Evolutionary conservation across 2,888 invertebrate species (phyloP).

Genomic region (Caenorhabditis doughertyi): DNA sequence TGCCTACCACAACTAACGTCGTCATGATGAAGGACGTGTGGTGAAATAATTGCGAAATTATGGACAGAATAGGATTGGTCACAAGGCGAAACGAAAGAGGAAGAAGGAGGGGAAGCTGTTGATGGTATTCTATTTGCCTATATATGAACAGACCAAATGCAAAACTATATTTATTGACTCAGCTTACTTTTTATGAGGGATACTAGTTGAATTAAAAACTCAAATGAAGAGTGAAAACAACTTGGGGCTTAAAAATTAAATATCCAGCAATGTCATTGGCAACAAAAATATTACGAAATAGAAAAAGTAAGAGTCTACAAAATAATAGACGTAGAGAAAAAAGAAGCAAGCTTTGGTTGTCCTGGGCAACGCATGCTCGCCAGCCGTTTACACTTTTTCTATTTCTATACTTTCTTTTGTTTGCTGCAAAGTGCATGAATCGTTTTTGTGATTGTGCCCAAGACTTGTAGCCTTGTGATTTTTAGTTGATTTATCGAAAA

Average conservation of each 20-base stretch:
- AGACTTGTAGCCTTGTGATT: no score
- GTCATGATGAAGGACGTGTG: slow-evolving; percentile 16
- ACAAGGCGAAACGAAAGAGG: slow-evolving; percentile 8
- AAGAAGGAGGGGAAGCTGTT: slow-evolving; percentile 28
- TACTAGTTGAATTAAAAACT: not conserved
- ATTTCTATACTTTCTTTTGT: not conserved
- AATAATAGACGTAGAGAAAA: not conserved
- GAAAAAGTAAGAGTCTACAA: no score
- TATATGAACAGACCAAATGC: slow-evolving; percentile 26
- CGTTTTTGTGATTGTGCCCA: not conserved
- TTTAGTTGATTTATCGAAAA: no score
- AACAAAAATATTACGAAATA: not conserved
- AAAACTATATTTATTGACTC: slow-evolving; percentile 26
- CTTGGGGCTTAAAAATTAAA: not conserved
- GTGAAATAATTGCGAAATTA: slow-evolving; percentile 32
- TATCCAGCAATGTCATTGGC: not conserved
- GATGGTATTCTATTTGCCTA: slow-evolving; percentile 26
- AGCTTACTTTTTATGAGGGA: not conserved
- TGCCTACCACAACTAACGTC: not conserved
- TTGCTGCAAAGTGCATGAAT: not conserved
- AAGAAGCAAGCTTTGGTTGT: not conserved
- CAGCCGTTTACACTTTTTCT: slow-evolving; percentile 1
- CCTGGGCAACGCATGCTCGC: not conserved
- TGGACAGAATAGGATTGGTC: slow-evolving; percentile 1
- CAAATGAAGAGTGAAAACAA: not conserved